Evolutionary conservation across 1,140 invertebrate species (phyloP).

Genomic region (Panagrolaimus sp.): DNA sequence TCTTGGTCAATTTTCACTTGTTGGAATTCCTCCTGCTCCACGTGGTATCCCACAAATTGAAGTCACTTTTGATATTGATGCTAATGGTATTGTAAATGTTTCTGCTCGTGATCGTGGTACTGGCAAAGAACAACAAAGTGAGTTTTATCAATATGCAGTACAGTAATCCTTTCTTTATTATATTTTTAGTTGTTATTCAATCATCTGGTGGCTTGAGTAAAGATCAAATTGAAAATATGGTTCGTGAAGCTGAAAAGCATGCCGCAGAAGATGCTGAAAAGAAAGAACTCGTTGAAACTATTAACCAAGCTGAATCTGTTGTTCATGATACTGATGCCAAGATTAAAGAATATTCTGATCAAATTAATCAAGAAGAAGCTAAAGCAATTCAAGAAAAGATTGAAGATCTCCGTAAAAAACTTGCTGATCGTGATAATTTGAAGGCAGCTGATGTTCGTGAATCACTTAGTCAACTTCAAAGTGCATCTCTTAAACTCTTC

Average conservation of each 20-base stretch:
- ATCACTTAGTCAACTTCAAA: constrained; percentile 79
- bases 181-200: constrained; percentile 94
- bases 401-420: constrained; percentile 49
- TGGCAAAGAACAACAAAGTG: constrained; percentile 97
- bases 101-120: constrained; percentile 95
- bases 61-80: constrained; percentile 98
- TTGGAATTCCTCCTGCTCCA: constrained; percentile 59
- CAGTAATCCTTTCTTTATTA: constrained; percentile 40
- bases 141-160: neutral
- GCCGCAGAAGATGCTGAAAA: constrained; percentile 83
- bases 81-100: constrained; percentile 97
- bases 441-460: constrained; percentile 79
- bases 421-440: constrained; percentile 75
- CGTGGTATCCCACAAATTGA: constrained; percentile 66
- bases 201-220: constrained; percentile 96
- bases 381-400: constrained; percentile 45
- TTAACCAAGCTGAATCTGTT: constrained; percentile 93
- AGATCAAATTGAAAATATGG: constrained; percentile 99
- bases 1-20: constrained; percentile 83
- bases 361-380: constrained; percentile 79
- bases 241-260: constrained; percentile 92
- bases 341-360: constrained; percentile 94
- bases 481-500: constrained; percentile 92
- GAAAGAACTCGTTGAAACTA: constrained; percentile 83
- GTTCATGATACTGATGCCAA: constrained; percentile 95